Conservation (phyloP, 2,113 vertebrate genomes). For the Potamarius usumacintae region DNA sequence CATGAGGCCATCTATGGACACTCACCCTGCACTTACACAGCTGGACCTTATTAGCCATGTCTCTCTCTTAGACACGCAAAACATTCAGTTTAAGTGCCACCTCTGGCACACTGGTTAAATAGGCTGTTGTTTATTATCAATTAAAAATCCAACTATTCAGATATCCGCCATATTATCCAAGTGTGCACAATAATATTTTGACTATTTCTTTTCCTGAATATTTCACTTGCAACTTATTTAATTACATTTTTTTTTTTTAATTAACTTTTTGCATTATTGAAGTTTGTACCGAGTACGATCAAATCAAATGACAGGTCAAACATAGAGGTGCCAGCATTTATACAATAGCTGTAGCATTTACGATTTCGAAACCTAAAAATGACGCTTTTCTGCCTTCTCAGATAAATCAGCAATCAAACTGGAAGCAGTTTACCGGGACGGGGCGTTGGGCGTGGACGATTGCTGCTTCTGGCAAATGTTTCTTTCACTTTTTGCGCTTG, state of each 20-base stretch:
- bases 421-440: neutral
- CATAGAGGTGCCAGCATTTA: neutral
- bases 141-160: neutral
- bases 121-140: neutral
- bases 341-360: neutral
- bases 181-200: neutral
- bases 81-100: neutral
- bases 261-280: neutral
- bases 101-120: neutral
- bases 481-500: neutral
- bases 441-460: neutral
- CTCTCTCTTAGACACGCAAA: neutral
- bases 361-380: neutral
- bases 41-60: slow-evolving; percentile 37
- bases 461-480: neutral
- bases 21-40: slow-evolving; percentile 28
- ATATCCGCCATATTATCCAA: neutral
- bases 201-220: neutral
- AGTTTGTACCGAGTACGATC: neutral
- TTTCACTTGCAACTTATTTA: neutral
- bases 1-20: slow-evolving; percentile 17
- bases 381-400: neutral
- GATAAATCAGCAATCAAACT: neutral
- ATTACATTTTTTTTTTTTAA: neutral
- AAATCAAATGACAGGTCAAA: neutral